Base-by-base conservation (phyloP, 1,140 invertebrate genomes). In the Anadara kagoshimensis region DNA sequence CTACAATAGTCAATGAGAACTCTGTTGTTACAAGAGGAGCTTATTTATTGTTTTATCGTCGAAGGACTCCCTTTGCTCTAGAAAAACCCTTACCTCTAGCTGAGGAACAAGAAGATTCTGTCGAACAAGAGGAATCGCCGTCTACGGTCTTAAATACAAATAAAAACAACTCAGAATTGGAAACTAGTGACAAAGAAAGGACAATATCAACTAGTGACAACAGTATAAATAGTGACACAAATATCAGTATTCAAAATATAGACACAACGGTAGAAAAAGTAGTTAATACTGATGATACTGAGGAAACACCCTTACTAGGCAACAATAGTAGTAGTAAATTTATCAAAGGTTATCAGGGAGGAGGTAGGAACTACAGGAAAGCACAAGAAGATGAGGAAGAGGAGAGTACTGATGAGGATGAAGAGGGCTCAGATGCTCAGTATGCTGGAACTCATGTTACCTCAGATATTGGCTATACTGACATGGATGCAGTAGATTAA, bases 31-130 rank as follows among this genome's bases (percentile, higher is more conserved):
- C 86, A 11, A 65, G 78, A 18, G 83, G 86, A 45, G 91, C 90
- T 2, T 91, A 91, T 74, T 78, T 91, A 5, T 83, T 91, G 12
- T 90, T 91, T 64, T 91, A 91, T 75, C 87, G 89, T 22, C 82
- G 85, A 16, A 82, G 90, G 47, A 66, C 78, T 24, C 63, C 68
- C 5, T 78, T 82, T 36, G 24, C 22, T 62, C 66, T 20, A 44
- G 67, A 49, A 41, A 65, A 29, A 45, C 51, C 18, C 10, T 62
- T 67, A 12, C 58, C 68, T 12, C 22, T 24, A 51, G 29, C 0
- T 8, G 49, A 73, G 14, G 69, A 74, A 12, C 47, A 74, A 8
- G 73, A 70, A 5, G 65, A 62, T 12, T 44, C 59, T n/a, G 44
- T 47, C 14, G 54, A 70, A 1, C 57, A 69, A 41, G 41, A 22